These are phyloP conservation scores for Machimus atricapillus DNA, from an alignment of 2,888 invertebrate genomes.

Conservation along the genomic window DNA sequence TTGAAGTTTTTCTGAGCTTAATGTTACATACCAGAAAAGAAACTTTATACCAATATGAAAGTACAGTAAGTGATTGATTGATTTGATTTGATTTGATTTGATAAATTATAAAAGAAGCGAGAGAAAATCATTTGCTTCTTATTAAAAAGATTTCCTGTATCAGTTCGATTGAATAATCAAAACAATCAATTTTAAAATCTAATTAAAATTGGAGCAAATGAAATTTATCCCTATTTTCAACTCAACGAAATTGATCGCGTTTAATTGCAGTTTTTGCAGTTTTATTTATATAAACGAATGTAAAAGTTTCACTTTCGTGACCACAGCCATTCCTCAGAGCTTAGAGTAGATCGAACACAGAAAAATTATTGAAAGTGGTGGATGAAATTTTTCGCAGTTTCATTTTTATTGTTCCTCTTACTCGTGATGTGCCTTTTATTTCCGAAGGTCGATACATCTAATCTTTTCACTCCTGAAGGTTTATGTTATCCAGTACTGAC, in stretches of 20 bases:
- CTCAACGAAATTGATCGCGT: neutral
- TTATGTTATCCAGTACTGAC: too few species aligned
- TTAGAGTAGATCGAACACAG: neutral
- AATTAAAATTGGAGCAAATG: neutral
- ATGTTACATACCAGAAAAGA: too few species aligned
- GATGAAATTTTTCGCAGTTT: neutral
- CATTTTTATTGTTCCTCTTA: neutral
- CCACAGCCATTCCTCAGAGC: neutral
- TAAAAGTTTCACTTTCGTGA: neutral
- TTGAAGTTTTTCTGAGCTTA: too few species aligned
- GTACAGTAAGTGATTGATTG: too few species aligned
- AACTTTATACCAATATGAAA: too few species aligned
- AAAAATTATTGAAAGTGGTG: neutral
- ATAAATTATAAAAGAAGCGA: too few species aligned
- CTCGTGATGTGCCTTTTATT: neutral
- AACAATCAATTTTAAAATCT: neutral
- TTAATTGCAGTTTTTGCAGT: neutral
- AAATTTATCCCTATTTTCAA: neutral
- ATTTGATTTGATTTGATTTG: conserved; percentile 59
- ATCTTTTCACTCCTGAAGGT: neutral
- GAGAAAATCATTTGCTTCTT: too few species aligned
- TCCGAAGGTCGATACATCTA: neutral
- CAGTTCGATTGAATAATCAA: neutral
- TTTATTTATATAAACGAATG: neutral
- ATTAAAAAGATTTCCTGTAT: neutral